Evolutionary conservation across 2,888 invertebrate genomes (phyloP), one percentile per base, ranked within the genome.

Genomic region (Sarcophaga variegata): DNA sequence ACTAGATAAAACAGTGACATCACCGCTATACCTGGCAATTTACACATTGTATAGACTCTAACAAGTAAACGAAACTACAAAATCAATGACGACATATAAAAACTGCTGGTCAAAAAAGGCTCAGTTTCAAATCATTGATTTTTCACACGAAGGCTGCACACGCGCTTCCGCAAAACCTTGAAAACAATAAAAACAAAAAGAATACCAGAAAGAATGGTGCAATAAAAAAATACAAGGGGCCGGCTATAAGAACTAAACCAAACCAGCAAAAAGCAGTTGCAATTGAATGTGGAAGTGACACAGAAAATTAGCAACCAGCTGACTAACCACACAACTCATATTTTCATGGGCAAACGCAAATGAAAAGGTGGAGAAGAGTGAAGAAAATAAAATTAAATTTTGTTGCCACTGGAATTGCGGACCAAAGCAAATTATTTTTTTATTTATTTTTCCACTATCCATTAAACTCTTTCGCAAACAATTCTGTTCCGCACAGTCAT

Each of bases 161-260:
- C 81, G 75, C 78, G 81, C 75, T 81, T 79, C 81, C 78, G 81
- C 37, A 63, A 80, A 83, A 71, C 75, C 84, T 81, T 84, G 81
- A 59, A 78, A 77, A 69, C 17, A 64, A 59, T 10, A 59, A 69
- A 75, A 64, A 45, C n/a, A 63, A n/a, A 45, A 70, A 22, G 14
- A 8, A 22, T 12, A 83, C 64, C 47, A 45, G 11, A 77, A 17
- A 37, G 8, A 8, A 47, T 70, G 25, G 47, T 49, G 63, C 5
- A 79, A 27, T 54, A 59, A 76, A 27, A 66, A 76, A 76, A 66
- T 27, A 37, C 37, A 37, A 37, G 14, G 54, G 64, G n/a, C 75
- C 14, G 74, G 62, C 22, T 11, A n/a, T 17, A 47, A 62, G 63
- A 54, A 25, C 25, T 70, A 22, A 72, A 27, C 37, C n/a, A 75